Evolutionary conservation across 92 coral and sea anemone species (phyloP).

Genomic region (Paramuricea clavata): DNA sequence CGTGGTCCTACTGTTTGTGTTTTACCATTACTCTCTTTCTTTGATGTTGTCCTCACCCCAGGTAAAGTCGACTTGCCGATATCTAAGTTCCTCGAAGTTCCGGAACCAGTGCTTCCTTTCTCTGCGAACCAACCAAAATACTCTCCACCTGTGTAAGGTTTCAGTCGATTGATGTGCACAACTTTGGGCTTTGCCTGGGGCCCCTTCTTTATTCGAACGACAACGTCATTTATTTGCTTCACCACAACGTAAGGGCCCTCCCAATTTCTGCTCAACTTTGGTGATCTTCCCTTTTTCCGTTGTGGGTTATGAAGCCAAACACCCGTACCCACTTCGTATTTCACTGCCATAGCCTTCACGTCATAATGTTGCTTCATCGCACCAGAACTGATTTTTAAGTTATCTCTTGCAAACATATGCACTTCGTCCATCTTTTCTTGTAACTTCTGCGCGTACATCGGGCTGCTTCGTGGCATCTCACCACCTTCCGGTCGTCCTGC

Average conservation of each 20-base stretch:
- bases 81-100: background rate
- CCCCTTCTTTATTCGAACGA: background rate
- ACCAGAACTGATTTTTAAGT: constrained; percentile 32
- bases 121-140: background rate
- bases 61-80: constrained; percentile 12
- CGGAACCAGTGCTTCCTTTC: background rate
- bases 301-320: constrained; percentile 49
- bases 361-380: constrained; percentile 48
- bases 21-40: background rate
- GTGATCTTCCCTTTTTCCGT: constrained; percentile 50
- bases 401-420: constrained; percentile 45
- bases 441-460: constrained; percentile 33
- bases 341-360: background rate
- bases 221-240: background rate
- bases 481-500: constrained; percentile 52
- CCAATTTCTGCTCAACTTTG: constrained; percentile 54
- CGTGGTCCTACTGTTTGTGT: background rate
- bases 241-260: constrained; percentile 50
- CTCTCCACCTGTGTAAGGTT: background rate
- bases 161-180: constrained; percentile 6
- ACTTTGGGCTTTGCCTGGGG: constrained; percentile 7
- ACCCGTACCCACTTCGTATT: constrained; percentile 19
- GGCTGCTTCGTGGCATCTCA: background rate
- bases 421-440: constrained; percentile 40
- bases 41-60: background rate